Evolutionary conservation across 2,113 vertebrate genomes (phyloP).

Genomic region (Alces alces): DNA sequence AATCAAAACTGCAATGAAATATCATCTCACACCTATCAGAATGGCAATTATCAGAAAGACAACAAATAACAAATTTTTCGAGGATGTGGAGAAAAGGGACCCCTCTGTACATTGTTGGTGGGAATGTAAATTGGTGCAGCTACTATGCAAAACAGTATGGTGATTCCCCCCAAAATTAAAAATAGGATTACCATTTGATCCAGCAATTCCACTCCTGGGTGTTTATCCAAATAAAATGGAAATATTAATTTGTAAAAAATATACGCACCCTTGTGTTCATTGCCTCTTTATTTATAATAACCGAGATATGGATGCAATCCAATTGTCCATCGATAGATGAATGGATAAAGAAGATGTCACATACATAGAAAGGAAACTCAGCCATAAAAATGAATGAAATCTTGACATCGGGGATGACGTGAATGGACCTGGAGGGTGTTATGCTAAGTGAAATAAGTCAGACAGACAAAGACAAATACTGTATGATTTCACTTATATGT

Average conservation of each 20-base stretch:
- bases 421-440: background rate
- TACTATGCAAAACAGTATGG: background rate
- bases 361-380: background rate
- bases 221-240: background rate
- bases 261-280: background rate
- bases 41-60: background rate
- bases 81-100: background rate
- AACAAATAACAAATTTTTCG: background rate
- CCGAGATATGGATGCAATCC: background rate
- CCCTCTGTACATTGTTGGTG: background rate
- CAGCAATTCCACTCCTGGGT: background rate
- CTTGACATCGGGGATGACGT: background rate
- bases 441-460: background rate
- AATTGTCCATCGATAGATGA: background rate
- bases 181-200: background rate
- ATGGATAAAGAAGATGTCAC: background rate
- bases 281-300: background rate
- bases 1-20: background rate
- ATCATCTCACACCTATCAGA: background rate
- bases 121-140: background rate
- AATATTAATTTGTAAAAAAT: background rate
- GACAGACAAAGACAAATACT: background rate
- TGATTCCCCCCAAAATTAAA: background rate
- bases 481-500: background rate
- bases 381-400: background rate